Evolutionary conservation across 2,888 invertebrate species (phyloP).

Genomic region (Cancer borealis): DNA sequence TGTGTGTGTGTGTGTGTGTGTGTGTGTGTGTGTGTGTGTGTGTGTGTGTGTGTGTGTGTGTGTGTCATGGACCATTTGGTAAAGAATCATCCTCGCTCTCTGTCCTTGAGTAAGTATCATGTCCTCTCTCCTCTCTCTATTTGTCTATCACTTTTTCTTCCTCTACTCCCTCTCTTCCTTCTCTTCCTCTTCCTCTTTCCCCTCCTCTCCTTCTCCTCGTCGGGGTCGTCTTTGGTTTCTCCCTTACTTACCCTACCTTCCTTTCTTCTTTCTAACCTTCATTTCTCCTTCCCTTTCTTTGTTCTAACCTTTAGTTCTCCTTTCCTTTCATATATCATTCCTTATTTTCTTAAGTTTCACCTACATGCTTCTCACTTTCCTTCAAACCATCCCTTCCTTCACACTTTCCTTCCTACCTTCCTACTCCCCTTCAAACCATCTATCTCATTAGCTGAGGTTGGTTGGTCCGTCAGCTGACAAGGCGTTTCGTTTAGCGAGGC

Average conservation of each 20-base stretch:
- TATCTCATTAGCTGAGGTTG: neutral
- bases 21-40: neutral
- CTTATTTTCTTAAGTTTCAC: neutral
- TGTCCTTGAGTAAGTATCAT: neutral
- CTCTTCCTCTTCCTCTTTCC: neutral
- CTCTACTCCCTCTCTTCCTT: neutral
- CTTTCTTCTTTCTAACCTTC: neutral
- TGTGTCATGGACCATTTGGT: constrained; percentile 1
- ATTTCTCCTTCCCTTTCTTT: neutral
- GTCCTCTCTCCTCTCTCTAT: neutral
- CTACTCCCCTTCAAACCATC: neutral
- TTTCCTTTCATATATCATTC: neutral
- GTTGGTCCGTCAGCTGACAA: too few species aligned
- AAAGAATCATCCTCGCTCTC: neutral
- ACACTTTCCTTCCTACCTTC: neutral
- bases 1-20: neutral
- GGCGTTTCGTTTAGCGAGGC: neutral
- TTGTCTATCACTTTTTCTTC: neutral
- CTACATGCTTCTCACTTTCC: neutral
- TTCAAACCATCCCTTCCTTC: neutral
- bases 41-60: constrained; percentile 20
- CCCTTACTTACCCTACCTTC: neutral
- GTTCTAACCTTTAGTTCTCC: neutral
- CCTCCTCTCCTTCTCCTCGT: neutral
- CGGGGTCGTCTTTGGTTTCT: neutral